phyloP scores from a whole-genome alignment of 1,140 invertebrate species.

The Phenacoccus solenopsis region DNA sequence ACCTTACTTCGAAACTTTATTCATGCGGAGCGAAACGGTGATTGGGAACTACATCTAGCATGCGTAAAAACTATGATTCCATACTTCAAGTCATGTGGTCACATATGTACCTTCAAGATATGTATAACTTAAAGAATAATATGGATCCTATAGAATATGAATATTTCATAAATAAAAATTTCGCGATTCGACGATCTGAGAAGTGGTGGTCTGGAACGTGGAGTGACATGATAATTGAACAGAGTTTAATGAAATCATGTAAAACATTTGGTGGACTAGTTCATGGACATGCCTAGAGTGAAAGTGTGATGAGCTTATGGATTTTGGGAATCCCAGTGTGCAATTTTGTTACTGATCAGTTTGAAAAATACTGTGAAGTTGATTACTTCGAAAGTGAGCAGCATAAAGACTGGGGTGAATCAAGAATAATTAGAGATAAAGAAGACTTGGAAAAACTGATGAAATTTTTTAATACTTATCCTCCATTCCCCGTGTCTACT shows the following conservation, averaged over 20 bases:
- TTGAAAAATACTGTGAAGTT: conserved; percentile 32
- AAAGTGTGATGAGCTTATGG: conserved; percentile 33
- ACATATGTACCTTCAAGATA: conserved; percentile 22
- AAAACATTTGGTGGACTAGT: conserved; percentile 33
- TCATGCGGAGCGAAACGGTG: conserved; percentile 30
- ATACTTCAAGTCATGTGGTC: conserved; percentile 28
- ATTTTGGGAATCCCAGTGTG: conserved; percentile 30
- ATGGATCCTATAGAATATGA: conserved; percentile 30
- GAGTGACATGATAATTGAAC: conserved; percentile 34
- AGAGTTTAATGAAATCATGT: conserved; percentile 34
- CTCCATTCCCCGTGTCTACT: conserved; percentile 30
- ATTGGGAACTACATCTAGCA: conserved; percentile 32
- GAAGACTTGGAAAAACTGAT: conserved; percentile 30
- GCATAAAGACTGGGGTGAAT: conserved; percentile 33
- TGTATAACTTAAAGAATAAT: not conserved
- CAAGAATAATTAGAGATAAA: conserved; percentile 32
- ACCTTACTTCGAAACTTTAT: conserved; percentile 33
- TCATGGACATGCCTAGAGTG: conserved; percentile 30
- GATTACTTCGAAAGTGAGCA: conserved; percentile 31
- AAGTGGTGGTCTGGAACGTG: conserved; percentile 34
- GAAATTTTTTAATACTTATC: conserved; percentile 32
- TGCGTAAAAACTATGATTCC: conserved; percentile 33
- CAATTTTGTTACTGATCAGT: conserved; percentile 19
- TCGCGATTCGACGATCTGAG: conserved; percentile 33
- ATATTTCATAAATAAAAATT: conserved; percentile 31